Evolutionary conservation across 2,888 invertebrate species (phyloP).

Genomic region (Dynastes tityus): DNA sequence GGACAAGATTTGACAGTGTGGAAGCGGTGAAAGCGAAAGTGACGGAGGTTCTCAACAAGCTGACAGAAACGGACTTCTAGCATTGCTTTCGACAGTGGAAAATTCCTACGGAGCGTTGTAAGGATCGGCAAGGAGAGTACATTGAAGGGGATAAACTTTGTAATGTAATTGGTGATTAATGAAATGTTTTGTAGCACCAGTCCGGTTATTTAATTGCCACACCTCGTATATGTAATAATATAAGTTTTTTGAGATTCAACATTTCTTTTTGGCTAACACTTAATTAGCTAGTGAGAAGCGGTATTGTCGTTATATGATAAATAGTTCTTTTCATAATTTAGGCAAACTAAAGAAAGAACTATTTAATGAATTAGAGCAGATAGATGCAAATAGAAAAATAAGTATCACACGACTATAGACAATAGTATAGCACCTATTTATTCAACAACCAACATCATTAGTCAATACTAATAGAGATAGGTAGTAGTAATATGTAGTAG

Average conservation of each 20-base stretch:
- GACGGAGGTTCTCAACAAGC: too few species aligned
- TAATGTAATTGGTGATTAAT: too few species aligned
- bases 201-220: too few species aligned
- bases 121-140: too few species aligned
- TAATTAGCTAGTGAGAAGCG: conserved; percentile 20
- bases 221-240: too few species aligned
- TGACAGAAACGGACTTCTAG: too few species aligned
- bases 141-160: too few species aligned
- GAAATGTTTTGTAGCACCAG: too few species aligned
- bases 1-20: too few species aligned
- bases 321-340: conserved; percentile 9
- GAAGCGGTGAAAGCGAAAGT: too few species aligned
- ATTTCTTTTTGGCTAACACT: background rate
- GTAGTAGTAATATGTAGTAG: background rate
- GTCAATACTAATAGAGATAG: background rate
- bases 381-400: conserved; percentile 42
- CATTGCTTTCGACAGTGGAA: too few species aligned
- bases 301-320: conserved; percentile 24
- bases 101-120: too few species aligned
- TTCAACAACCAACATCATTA: conserved; percentile 35
- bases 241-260: background rate
- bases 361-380: background rate
- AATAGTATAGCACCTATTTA: conserved; percentile 30
- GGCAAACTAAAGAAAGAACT: background rate
- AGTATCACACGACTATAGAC: conserved; percentile 34